Base-by-base conservation (phyloP, 2,888 invertebrate genomes). In the Campoletis raptor region DNA sequence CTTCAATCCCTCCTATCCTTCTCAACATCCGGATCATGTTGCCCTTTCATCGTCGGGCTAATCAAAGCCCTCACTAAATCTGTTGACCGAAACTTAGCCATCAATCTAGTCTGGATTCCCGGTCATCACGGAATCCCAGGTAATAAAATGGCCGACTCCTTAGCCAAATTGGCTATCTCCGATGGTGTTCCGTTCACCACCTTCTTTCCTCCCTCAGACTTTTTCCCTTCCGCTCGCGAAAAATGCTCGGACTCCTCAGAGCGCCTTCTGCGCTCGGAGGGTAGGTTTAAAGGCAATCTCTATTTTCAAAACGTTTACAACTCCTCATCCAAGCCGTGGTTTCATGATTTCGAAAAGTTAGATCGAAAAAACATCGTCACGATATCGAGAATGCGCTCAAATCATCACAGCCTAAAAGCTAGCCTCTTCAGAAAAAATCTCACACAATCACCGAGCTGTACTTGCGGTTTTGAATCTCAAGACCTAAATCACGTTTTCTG, bases 151-250 rank as follows among this genome's bases (percentile, higher is more conserved):
- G 79, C 40, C 1, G 69, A 79, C 24, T 36, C 37, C 3, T 18
- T 80, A 0, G 80, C 72, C 4, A 80, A 70, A 37, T 42, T 45
- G 9, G 80, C 72, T 1, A 80, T 72, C 45, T 6, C 42, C 10
- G 12, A 30, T 2, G 72, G 72, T 9, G 24, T 57, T 9, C 7
- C 12, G 1, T 40, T 61, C 30, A 12, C 12, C 24, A n/a, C 52
- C 7, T 42, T 12, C 9, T 21, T 81, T 12, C 64, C 81, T 2
- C 8, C 52, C 6, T 81, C 81, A 4, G 81, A 66, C 15, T 70
- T 73, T n/a, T 48, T 48, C 24, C 48, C 64, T 0, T 3, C 21
- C 15, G 15, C 21, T n/a, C 64, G 48, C 1, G 21, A 48, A 72
- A 72, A 61, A 21, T 79, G 69, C 24, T 40, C 21, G 6, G 15